A percentile compares a stretch with the other conserved stretches of the same genome.
Evolutionary conservation across 1,140 invertebrate species (phyloP).

Genomic region (Brachionus sp.): DNA sequence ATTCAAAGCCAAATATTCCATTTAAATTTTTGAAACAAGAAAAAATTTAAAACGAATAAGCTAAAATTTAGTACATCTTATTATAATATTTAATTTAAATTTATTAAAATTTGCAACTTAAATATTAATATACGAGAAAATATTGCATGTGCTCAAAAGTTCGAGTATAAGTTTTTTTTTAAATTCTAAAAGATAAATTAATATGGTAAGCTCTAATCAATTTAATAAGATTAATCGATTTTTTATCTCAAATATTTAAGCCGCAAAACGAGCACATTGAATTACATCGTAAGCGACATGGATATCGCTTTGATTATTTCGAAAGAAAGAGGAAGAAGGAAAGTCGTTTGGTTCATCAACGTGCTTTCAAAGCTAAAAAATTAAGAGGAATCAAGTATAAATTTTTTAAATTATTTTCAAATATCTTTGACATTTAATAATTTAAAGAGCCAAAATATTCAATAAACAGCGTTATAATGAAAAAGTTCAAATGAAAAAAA

Average conservation of each 20-base stretch:
- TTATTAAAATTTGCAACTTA: background rate
- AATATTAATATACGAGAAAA: background rate
- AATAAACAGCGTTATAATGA: conserved; percentile 93
- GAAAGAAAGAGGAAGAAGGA: conserved; percentile 89
- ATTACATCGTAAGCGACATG: conserved; percentile 88
- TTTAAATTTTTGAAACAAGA: too few species aligned
- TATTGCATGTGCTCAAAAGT: conserved; percentile 18
- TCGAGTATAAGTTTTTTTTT: background rate
- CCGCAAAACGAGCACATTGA: conserved; percentile 99
- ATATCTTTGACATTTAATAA: background rate
- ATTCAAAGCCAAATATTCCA: too few species aligned
- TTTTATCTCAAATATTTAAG: conserved; percentile 55
- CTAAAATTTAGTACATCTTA: background rate
- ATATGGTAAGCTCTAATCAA: background rate
- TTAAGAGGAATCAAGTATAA: conserved; percentile 79
- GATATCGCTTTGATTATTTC: conserved; percentile 91
- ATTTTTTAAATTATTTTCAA: background rate
- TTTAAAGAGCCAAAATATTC: conserved; percentile 78
- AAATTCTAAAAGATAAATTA: background rate
- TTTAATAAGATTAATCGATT: background rate
- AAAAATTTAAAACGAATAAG: too few species aligned
- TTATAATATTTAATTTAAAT: background rate
- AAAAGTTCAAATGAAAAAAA: conserved; percentile 99
- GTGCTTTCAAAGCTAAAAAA: conserved; percentile 81
- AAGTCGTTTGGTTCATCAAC: conserved; percentile 83